A percentile compares a stretch with the other conserved stretches of the same genome.
These are phyloP conservation scores for Pavo muticus DNA, from an alignment of 2,113 vertebrate genomes.

Conservation along the genomic window DNA sequence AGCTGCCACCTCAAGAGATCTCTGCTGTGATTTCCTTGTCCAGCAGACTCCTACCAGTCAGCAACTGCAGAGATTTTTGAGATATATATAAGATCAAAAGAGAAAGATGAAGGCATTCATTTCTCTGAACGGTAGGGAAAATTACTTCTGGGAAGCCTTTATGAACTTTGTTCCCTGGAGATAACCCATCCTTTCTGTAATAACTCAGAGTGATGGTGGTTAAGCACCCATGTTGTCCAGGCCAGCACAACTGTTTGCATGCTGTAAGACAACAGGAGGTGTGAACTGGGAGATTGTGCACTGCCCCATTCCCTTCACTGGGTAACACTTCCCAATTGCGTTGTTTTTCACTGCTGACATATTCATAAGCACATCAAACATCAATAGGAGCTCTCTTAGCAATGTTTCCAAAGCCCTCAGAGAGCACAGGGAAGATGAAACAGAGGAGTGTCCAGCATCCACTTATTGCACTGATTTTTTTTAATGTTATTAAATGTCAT, in stretches of 20 bases:
- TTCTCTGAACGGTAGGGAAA: neutral
- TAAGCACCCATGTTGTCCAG: rapidly evolving
- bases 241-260: rapidly evolving
- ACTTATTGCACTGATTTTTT: neutral
- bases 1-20: neutral
- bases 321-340: neutral
- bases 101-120: neutral
- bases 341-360: neutral
- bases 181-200: neutral
- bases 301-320: neutral
- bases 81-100: neutral
- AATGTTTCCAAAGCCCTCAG: neutral
- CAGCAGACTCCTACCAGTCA: neutral
- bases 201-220: neutral
- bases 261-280: neutral
- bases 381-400: neutral
- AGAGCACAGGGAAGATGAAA: neutral
- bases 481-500: neutral
- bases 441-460: neutral
- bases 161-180: neutral
- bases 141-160: neutral
- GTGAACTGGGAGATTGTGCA: neutral
- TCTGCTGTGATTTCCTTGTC: neutral
- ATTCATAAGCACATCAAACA: neutral
- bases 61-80: neutral